These are phyloP conservation scores for Aurelia aurita DNA, from an alignment of 30 jellyfish, hydroid and myxozoan genomes.

Conservation along the genomic window DNA sequence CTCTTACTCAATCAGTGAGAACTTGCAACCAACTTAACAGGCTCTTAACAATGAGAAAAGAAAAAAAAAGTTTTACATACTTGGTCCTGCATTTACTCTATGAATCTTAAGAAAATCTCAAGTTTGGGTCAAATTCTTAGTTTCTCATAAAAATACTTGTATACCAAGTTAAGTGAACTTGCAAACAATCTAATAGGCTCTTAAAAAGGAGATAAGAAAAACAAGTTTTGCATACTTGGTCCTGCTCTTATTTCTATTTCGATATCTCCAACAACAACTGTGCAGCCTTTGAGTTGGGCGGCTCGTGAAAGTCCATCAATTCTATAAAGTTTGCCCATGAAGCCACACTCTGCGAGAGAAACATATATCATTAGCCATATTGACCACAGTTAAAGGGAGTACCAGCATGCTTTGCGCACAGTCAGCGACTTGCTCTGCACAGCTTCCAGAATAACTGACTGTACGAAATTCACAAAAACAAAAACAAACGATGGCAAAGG, in stretches of 20 bases:
- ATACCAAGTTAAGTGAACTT: too few relatives aligned
- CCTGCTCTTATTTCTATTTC: slow-evolving; percentile 83
- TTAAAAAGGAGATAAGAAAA: not conserved
- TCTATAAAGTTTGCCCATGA: slow-evolving; percentile 4
- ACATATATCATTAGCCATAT: not conserved
- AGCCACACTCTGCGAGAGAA: slow-evolving; percentile 54
- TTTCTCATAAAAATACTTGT: too few relatives aligned
- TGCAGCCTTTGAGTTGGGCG: slow-evolving; percentile 66
- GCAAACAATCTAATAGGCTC: not conserved
- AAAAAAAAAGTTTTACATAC: slow-evolving; percentile 29
- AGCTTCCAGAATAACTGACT: too few relatives aligned
- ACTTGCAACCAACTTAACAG: not conserved
- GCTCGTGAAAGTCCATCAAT: slow-evolving; percentile 60
- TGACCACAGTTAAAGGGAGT: too few relatives aligned
- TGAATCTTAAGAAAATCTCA: too few relatives aligned
- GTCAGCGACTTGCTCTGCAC: too few relatives aligned
- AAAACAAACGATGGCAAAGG: too few relatives aligned
- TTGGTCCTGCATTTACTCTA: slow-evolving; percentile 88
- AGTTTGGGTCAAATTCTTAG: too few relatives aligned
- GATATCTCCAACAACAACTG: slow-evolving; percentile 79
- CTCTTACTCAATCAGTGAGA: too few relatives aligned
- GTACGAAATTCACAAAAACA: too few relatives aligned
- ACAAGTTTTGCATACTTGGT: slow-evolving; percentile 61
- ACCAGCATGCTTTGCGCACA: too few relatives aligned
- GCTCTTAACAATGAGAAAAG: not conserved